phyloP scores from a whole-genome alignment of 2,888 invertebrate genomes.

The Amphipoea oculea region DNA sequence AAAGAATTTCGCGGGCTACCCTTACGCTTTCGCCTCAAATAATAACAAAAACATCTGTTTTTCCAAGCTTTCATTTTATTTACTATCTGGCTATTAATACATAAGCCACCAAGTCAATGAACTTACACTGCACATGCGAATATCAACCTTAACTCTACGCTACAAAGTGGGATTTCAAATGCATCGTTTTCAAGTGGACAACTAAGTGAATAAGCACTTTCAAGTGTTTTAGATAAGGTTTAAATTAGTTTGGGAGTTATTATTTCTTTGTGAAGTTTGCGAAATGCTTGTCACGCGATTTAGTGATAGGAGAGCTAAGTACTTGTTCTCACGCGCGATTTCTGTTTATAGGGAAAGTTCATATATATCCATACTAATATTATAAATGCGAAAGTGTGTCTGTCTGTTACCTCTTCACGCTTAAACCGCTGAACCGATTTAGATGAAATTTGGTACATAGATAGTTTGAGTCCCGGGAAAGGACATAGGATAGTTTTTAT shows the following conservation, averaged over 20 bases:
- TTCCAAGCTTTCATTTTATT: conserved; percentile 24
- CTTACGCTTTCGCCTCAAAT: not conserved
- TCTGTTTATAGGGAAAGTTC: not conserved
- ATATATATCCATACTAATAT: not conserved
- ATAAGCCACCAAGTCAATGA: conserved; percentile 40
- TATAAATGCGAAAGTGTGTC: no score
- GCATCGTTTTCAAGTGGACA: not conserved
- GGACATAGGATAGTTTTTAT: no score
- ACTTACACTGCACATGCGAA: conserved; percentile 15
- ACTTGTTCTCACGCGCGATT: conserved; percentile 17
- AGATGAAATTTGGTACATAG: no score
- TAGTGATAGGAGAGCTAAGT: not conserved
- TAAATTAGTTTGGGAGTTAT: conserved; percentile 4
- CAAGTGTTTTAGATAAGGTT: conserved; percentile 18
- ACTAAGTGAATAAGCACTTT: conserved; percentile 30
- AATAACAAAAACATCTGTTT: conserved; percentile 23
- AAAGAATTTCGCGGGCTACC: no score
- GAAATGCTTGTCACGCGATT: conserved; percentile 38
- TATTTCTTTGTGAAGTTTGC: conserved; percentile 34
- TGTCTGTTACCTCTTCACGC: no score
- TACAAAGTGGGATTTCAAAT: not conserved
- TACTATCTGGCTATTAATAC: not conserved
- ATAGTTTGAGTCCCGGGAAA: no score
- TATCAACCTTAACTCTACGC: not conserved
- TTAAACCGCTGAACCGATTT: no score